Evolutionary conservation across 2,113 vertebrate species (phyloP).

Genomic region (Pelvicachromis taeniatus): DNA sequence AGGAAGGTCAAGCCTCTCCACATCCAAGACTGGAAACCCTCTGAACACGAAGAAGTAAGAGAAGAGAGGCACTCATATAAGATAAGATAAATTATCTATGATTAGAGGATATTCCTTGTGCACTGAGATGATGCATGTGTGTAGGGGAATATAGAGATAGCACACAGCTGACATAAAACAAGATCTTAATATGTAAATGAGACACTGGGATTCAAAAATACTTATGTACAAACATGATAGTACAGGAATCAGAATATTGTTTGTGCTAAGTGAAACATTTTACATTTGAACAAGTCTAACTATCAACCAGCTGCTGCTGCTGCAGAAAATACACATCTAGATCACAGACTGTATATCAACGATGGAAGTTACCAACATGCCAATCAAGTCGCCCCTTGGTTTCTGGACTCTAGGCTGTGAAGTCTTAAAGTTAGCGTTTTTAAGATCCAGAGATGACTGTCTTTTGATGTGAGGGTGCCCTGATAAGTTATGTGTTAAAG

Average conservation of each 20-base stretch:
- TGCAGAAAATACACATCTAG: background rate
- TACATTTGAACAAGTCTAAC: background rate
- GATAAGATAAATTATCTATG: background rate
- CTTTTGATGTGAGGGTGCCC: background rate
- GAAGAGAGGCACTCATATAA: background rate
- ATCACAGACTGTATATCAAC: background rate
- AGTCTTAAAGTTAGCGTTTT: fast-evolving
- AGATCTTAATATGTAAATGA: background rate
- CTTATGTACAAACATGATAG: background rate
- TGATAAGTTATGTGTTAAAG: background rate
- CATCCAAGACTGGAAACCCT: slow-evolving; percentile 99
- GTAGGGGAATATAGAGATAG: background rate
- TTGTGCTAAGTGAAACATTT: background rate
- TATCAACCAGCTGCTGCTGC: background rate
- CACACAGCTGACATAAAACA: background rate
- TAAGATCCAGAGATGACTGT: background rate
- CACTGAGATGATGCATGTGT: too few relatives aligned
- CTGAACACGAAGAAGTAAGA: slow-evolving; percentile 60
- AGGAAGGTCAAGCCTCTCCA: slow-evolving; percentile 95
- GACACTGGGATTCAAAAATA: background rate
- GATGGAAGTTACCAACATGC: background rate
- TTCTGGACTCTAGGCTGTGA: background rate
- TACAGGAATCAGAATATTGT: background rate
- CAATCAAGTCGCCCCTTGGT: background rate
- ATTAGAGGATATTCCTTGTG: background rate